Percentiles rank a stretch among this genome's conserved stretches.
Conservation (phyloP, 2,797 vertebrate genomes). For the Valencia hispanica region DNA sequence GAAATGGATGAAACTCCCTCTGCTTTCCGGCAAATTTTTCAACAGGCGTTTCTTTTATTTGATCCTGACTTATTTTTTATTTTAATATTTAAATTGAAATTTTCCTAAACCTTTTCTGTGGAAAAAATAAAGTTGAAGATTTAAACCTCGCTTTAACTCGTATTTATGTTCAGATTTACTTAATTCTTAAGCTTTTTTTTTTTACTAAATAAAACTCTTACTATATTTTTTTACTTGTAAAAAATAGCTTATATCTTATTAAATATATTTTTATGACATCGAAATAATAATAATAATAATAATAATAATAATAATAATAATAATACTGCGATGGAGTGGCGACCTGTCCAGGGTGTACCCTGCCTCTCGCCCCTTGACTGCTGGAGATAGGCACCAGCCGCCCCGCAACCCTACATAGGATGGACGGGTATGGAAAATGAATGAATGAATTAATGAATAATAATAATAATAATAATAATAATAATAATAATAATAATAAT, state of each 20-base stretch:
- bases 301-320: neutral
- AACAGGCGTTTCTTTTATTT: constrained; percentile 25
- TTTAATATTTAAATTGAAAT: constrained; percentile 78
- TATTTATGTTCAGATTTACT: constrained; percentile 40
- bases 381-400: no score
- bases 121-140: constrained; percentile 75
- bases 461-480: no score
- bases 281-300: neutral
- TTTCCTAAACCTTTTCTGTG: constrained; percentile 67
- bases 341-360: no score
- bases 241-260: neutral
- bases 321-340: no score
- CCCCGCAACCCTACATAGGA: no score
- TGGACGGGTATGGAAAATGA: no score
- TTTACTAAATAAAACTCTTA: neutral
- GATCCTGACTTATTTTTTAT: constrained; percentile 37
- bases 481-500: no score
- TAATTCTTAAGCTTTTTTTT: neutral
- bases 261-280: neutral
- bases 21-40: constrained; percentile 4
- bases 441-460: no score
- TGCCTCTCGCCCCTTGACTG: no score
- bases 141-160: constrained; percentile 58
- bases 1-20: constrained; percentile 19
- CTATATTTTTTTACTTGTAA: neutral